Base-by-base conservation (phyloP, 2,113 vertebrate genomes). In the Dicrurus megarhynchus region DNA sequence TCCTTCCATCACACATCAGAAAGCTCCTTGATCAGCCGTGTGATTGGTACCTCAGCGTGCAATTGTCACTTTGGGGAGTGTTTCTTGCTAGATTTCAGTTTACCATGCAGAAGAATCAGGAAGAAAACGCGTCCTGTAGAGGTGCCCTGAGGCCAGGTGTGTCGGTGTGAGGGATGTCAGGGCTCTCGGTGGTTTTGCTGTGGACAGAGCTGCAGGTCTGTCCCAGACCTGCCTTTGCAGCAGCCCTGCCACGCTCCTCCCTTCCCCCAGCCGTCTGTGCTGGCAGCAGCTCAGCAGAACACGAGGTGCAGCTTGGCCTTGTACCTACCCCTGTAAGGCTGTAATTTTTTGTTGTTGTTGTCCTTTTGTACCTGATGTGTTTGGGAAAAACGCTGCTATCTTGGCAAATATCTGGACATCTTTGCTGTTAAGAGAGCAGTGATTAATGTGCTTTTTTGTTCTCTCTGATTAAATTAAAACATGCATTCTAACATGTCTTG, bases 391-490 rank as follows among this genome's bases (percentile, higher is more conserved):
- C 26, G 11, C 71, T 56, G 82, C 32, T 92, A 93, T 96, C 95
- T 93, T 96, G 96, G 96, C 95, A 93, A 96, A 81, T 95, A 96
- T 96, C 93, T 92, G 88, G 88, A 87, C 90, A 57, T 92, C 73
- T 94, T 92, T 80, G 73, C 92, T 92, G 83, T 92, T 96, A 94
- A 78, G 95, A 94, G 86, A 94, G 80, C 92, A 42, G 92, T 96
- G 95, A 96, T 96, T 96, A 96, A 97, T 96, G 95, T 93, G 90
- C 83, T 91, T 95, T 95, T 96, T 96, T 96, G 71, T 93, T 96
- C 92, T 37, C 76, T 91, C 90, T 90, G 95, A 96, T 88, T 96
- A 96, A 97, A 95, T 96, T 94, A 96, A 92, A 96, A 96, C 83
- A 64, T 84, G 92, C 89, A 86, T 86, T 87, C 92, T 89, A 94